Base-by-base conservation (phyloP, 2,888 invertebrate species). In the Eulithis prunata region DNA sequence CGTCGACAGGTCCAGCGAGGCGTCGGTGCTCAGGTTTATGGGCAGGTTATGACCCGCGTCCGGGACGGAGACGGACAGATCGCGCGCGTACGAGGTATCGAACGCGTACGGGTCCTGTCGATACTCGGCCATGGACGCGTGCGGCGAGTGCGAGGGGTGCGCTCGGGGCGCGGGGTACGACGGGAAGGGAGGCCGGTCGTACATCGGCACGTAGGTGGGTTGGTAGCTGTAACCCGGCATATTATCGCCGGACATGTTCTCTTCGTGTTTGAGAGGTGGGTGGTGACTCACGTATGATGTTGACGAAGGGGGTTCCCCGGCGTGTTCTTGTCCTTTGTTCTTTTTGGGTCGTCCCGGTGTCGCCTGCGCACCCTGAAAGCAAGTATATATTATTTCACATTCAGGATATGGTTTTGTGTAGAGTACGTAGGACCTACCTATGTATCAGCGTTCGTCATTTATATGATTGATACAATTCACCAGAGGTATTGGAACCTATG, bases 1-100 rank as follows among this genome's bases (percentile, higher is more conserved):
- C 14, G 87, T 88, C 63, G 89, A 89, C 62, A 91, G 82, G 78
- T 92, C 93, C 46, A 91, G 87, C 41, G 90, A 88, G 11, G 89
- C 90, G 83, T 91, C 90, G 82, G 88, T 89, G 83, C 93, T 92
- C 56, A 93, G 84, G 81, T 93, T 94, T 76, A 93, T 94, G 68
- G 93, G 92, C 49, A 93, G 77, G 79, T 92, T 90, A 84, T 86
- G 90, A 1, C 82, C 71, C 28, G 82, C 62, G 76, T 90, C 90
- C 6, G 87, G 83, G 6, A 86, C 76, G 12, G 86, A 81, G 57
- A 89, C 77, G 14, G 87, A 80, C 59, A 89, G 85, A 76, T 89
- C 89, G 65, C 85, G 85, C 49, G 87, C 84, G 78, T 84, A 85
- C 5, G 82, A 64, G 8, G 85, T 78, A 57, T 87, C 88, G 79